These are phyloP conservation scores for Apis cerana DNA, from an alignment of 1,140 invertebrate species.

Conservation along the genomic window DNA sequence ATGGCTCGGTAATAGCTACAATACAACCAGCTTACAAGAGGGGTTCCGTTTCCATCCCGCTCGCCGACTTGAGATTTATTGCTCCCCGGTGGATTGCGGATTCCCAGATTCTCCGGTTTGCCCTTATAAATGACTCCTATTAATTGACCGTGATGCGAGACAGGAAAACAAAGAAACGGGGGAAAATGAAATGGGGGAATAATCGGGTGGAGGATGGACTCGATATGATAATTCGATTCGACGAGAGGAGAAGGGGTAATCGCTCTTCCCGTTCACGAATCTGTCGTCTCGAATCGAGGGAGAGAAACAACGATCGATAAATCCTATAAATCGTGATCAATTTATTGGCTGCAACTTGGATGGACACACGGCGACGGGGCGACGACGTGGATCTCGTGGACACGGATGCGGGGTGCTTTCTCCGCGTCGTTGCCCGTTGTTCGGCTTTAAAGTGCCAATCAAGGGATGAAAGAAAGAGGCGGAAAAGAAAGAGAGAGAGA, in stretches of 20 bases:
- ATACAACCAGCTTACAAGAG: constrained; percentile 81
- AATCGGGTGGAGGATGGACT: not conserved
- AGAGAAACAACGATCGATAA: constrained; percentile 23
- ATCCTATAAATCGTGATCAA: constrained; percentile 18
- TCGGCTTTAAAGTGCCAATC: constrained; percentile 65
- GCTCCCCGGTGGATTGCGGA: constrained; percentile 78
- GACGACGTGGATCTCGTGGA: constrained; percentile 40
- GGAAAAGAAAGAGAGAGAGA: constrained; percentile 33
- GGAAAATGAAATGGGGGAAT: constrained; percentile 18
- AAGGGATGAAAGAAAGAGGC: constrained; percentile 47
- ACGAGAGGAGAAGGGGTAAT: not conserved
- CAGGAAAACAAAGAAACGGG: constrained; percentile 50
- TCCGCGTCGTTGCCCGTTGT: constrained; percentile 28
- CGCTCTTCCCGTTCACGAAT: not conserved
- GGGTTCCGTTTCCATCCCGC: constrained; percentile 74
- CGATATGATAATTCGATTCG: not conserved
- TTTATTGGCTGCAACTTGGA: constrained; percentile 25
- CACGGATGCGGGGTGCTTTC: not conserved
- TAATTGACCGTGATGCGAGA: constrained; percentile 76
- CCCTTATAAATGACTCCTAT: constrained; percentile 81
- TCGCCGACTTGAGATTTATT: constrained; percentile 80
- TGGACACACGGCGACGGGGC: constrained; percentile 24
- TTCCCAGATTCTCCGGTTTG: constrained; percentile 81
- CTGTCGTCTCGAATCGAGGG: not conserved
- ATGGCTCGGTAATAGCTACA: constrained; percentile 81